These are phyloP conservation scores for Spea multiplicata DNA, from an alignment of 2,113 vertebrate species.

Conservation along the genomic window DNA sequence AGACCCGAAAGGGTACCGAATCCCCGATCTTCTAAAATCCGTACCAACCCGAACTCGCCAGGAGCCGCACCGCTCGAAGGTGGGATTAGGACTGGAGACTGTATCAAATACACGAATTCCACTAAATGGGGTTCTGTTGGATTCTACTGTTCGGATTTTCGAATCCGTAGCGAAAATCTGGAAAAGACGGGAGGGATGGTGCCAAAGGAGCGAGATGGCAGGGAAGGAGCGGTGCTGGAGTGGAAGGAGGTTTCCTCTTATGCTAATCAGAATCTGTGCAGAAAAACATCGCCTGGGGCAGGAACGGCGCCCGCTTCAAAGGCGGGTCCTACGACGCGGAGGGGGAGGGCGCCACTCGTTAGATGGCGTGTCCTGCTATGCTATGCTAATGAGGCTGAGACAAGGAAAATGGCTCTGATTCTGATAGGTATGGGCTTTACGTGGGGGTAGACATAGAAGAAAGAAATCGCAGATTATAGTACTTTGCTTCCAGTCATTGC, in stretches of 20 bases:
- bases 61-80: not conserved
- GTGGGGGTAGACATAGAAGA: not conserved
- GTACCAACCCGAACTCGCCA: not conserved
- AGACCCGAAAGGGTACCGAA: not conserved
- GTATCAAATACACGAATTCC: not conserved
- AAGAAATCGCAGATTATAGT: no score
- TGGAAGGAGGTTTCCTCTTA: not conserved
- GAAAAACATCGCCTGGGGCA: not conserved
- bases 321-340: not conserved
- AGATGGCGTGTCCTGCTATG: not conserved
- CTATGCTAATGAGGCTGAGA: not conserved
- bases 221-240: not conserved
- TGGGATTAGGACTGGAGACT: not conserved
- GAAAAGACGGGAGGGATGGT: not conserved
- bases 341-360: not conserved
- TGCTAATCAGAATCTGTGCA: slow-evolving; percentile 1
- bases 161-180: slow-evolving; percentile 26
- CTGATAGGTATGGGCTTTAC: not conserved
- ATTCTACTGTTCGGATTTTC: not conserved
- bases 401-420: not conserved
- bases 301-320: not conserved
- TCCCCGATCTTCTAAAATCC: not conserved
- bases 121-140: not conserved
- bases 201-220: not conserved
- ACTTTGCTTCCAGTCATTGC: no score